phyloP scores from a whole-genome alignment of 2,797 vertebrate species.

The Pitangus sulphuratus region DNA sequence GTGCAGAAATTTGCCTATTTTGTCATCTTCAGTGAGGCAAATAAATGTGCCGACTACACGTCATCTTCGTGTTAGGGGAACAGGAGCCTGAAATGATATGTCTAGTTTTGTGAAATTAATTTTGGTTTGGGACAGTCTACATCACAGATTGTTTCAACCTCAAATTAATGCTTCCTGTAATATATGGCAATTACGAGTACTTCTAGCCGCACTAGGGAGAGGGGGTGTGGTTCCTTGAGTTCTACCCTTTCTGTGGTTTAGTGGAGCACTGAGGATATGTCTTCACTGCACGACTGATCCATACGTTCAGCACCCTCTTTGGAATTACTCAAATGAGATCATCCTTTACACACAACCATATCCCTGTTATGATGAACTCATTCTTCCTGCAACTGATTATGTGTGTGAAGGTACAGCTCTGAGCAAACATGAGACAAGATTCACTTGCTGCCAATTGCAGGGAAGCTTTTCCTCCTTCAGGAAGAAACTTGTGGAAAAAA shows the following conservation, averaged over 20 bases:
- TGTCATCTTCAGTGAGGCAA: background rate
- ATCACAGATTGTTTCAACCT: background rate
- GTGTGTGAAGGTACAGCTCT: background rate
- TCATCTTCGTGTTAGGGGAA: background rate
- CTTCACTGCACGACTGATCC: background rate
- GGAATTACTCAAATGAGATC: background rate
- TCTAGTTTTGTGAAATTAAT: background rate
- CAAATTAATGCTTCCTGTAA: background rate
- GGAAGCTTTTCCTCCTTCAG: background rate
- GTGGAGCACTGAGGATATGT: background rate
- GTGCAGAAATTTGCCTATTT: background rate
- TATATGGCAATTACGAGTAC: background rate
- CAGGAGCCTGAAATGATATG: background rate
- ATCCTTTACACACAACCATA: background rate
- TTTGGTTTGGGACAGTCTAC: background rate
- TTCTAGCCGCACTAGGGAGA: background rate
- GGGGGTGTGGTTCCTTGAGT: background rate
- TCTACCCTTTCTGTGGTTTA: background rate
- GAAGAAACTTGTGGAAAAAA: background rate
- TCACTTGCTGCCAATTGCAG: background rate
- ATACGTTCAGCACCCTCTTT: background rate
- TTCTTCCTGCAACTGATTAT: background rate
- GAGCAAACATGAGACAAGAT: background rate
- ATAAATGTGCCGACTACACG: background rate
- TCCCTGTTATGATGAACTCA: conserved; percentile 1